These are phyloP conservation scores for Danio tinwini DNA, from an alignment of 2,797 vertebrate genomes.

Conservation along the genomic window DNA sequence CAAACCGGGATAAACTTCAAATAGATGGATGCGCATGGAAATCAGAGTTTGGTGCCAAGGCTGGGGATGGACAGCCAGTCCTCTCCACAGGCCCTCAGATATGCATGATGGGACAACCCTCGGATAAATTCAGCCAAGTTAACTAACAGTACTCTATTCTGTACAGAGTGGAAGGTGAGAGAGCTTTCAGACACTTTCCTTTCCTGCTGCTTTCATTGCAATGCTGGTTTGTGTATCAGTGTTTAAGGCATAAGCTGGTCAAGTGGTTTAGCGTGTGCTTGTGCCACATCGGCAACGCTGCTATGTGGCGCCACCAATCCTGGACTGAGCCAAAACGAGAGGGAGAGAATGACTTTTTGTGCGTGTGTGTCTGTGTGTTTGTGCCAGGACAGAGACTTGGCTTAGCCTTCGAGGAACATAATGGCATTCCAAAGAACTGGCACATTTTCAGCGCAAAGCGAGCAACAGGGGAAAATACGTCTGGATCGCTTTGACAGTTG, in stretches of 20 bases:
- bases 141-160: not conserved
- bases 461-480: constrained; percentile 42
- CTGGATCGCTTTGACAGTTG: constrained; percentile 48
- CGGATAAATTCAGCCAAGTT: no score
- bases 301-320: constrained; percentile 44
- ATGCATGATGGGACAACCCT: no score
- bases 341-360: constrained; percentile 31
- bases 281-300: constrained; percentile 25
- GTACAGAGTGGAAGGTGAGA: not conserved
- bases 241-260: constrained; percentile 12
- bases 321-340: constrained; percentile 20
- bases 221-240: not conserved
- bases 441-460: constrained; percentile 35
- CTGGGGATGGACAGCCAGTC: no score
- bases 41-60: no score
- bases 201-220: not conserved
- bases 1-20: no score
- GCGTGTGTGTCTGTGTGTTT: constrained; percentile 47
- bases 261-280: constrained; percentile 4
- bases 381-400: constrained; percentile 46
- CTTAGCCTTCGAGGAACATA: constrained; percentile 50
- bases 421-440: constrained; percentile 54
- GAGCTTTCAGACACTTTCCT: constrained; percentile 11
- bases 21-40: no score
- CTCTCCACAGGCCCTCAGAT: no score